These are phyloP conservation scores for Leucoptera coffeella DNA, from an alignment of 2,888 invertebrate species.

Conservation along the genomic window DNA sequence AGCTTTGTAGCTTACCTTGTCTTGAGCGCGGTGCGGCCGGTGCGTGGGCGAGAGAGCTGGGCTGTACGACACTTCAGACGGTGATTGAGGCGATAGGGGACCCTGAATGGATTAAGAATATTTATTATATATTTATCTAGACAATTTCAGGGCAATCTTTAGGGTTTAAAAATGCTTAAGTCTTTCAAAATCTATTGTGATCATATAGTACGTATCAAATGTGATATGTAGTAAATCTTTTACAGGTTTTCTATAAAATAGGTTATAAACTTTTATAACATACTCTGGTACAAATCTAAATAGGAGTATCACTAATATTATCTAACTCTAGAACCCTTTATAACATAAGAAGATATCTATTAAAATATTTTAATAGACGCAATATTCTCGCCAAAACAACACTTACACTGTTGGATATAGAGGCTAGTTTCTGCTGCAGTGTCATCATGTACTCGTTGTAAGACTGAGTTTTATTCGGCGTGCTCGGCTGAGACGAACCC, in stretches of 20 bases:
- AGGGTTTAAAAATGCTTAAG: neutral
- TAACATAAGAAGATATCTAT: too few species aligned
- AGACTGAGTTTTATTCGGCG: conserved; percentile 59
- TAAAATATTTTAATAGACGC: neutral
- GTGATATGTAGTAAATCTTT: too few species aligned
- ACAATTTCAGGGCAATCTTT: too few species aligned
- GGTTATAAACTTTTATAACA: too few species aligned
- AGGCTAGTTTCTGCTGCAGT: conserved; percentile 63
- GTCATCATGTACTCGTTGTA: conserved; percentile 65
- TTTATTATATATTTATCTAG: too few species aligned
- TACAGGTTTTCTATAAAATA: too few species aligned
- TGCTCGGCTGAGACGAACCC: conserved; percentile 51
- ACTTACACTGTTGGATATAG: conserved; percentile 52
- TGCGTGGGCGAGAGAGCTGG: conserved; percentile 42
- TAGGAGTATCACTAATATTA: too few species aligned
- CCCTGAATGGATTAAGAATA: conserved; percentile 43
- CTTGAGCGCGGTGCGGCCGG: conserved; percentile 16
- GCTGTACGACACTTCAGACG: conserved; percentile 33
- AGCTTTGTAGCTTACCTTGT: too few species aligned
- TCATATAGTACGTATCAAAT: too few species aligned
- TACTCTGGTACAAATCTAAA: too few species aligned
- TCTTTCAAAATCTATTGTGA: too few species aligned
- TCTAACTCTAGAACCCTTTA: too few species aligned
- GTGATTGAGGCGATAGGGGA: conserved; percentile 53
- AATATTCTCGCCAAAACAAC: neutral